phyloP scores from a whole-genome alignment of 2,888 invertebrate genomes.

The Archips xylosteana region DNA sequence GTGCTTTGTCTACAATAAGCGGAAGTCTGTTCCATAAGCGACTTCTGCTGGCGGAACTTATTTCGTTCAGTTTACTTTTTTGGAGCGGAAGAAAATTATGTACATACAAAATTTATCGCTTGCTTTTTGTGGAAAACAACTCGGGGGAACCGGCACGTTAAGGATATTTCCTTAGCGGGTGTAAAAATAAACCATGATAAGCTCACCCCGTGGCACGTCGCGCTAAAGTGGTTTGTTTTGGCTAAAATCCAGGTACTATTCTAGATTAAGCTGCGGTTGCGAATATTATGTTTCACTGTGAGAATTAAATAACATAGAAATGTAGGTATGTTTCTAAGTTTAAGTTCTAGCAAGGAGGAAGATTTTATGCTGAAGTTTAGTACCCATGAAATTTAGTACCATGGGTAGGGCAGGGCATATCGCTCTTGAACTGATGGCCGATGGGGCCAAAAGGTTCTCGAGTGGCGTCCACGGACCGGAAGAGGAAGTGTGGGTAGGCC shows the following conservation, averaged over 20 bases:
- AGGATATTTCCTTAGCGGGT: slow-evolving; percentile 24
- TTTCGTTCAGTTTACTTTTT: slow-evolving; percentile 35
- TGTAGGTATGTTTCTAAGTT: background rate
- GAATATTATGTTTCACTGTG: background rate
- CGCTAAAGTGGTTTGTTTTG: slow-evolving; percentile 37
- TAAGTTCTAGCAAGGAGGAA: background rate
- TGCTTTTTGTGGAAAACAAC: slow-evolving; percentile 32
- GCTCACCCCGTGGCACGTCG: slow-evolving; percentile 24
- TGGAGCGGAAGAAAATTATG: slow-evolving; percentile 42
- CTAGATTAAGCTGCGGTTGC: slow-evolving; percentile 18
- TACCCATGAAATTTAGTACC: background rate
- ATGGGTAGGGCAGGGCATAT: no score
- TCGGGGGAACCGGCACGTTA: slow-evolving; percentile 19
- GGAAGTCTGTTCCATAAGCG: slow-evolving; percentile 19
- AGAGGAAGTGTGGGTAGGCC: no score
- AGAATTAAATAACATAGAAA: background rate
- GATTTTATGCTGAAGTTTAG: background rate
- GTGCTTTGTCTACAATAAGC: slow-evolving; percentile 9
- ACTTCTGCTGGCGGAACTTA: slow-evolving; percentile 25
- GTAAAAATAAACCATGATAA: slow-evolving; percentile 39
- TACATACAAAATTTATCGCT: slow-evolving; percentile 40
- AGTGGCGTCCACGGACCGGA: no score
- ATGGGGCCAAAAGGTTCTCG: no score
- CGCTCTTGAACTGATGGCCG: no score
- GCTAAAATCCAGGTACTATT: slow-evolving; percentile 29